These are phyloP conservation scores for Synchiropus splendidus DNA, from an alignment of 2,113 vertebrate genomes.

Conservation along the genomic window DNA sequence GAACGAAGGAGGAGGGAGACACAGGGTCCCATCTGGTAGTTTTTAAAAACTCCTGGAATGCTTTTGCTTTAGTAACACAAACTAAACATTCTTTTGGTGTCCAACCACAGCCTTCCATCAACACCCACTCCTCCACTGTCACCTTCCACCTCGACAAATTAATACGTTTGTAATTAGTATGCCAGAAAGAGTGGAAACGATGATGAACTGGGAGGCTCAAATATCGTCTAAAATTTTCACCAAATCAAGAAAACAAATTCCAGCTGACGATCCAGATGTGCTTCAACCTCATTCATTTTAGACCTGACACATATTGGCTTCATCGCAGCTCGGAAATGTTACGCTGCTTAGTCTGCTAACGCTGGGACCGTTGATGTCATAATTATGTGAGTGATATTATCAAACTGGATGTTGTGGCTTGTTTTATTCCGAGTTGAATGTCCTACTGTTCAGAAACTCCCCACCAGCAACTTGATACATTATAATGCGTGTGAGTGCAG, in stretches of 20 bases:
- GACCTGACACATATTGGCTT: no score
- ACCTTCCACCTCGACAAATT: no score
- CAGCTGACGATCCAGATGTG: conserved; percentile 35
- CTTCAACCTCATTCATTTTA: background rate
- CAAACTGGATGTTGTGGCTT: conserved; percentile 2
- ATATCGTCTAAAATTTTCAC: no score
- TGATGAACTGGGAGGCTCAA: no score
- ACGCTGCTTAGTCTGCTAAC: no score
- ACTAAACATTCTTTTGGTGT: conserved; percentile 65
- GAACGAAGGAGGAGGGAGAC: conserved; percentile 28
- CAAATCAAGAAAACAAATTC: conserved; percentile 14
- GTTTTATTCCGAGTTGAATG: conserved; percentile 1
- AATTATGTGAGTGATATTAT: conserved; percentile 50
- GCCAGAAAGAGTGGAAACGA: conserved; percentile 5
- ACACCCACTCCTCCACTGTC: conserved; percentile 6
- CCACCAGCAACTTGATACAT: background rate
- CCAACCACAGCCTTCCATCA: conserved; percentile 52
- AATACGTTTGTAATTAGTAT: no score
- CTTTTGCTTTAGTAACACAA: conserved; percentile 79
- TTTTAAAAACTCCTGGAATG: conserved; percentile 77
- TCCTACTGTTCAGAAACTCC: background rate
- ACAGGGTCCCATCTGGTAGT: conserved; percentile 72
- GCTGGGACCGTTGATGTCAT: no score
- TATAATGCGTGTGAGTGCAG: conserved; percentile 5
- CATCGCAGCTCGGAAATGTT: no score